phyloP scores from a whole-genome alignment of 1,140 invertebrate species.

The Formica exsecta region DNA sequence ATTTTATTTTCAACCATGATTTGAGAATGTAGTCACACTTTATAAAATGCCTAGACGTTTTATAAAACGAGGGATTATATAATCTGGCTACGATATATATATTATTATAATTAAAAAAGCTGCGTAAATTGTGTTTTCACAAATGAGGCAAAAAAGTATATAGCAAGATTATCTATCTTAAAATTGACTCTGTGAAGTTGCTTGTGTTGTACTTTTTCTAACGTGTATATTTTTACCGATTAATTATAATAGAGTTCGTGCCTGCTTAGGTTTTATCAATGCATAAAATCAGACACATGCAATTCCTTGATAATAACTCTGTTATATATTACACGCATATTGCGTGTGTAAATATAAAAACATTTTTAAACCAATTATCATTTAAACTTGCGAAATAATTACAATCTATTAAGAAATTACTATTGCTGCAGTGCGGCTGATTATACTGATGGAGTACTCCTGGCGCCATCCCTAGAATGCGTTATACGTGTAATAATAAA shows the following conservation, averaged over 20 bases:
- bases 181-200: not conserved
- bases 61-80: no score
- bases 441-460: not conserved
- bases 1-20: no score
- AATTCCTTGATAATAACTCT: conserved; percentile 6
- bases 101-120: not conserved
- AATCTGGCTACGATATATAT: no score
- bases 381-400: not conserved
- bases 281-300: conserved; percentile 40
- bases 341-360: not conserved
- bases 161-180: not conserved
- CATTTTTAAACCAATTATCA: not conserved
- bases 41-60: no score
- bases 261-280: conserved; percentile 51
- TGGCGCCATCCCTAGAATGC: not conserved
- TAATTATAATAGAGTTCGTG: conserved; percentile 45
- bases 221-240: conserved; percentile 37
- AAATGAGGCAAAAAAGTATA: not conserved
- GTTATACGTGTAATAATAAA: not conserved
- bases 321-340: not conserved
- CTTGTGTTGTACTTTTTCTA: conserved; percentile 27
- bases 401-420: conserved; percentile 2
- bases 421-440: not conserved
- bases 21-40: no score
- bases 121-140: not conserved